Evolutionary conservation across 2,113 vertebrate genomes (phyloP), one percentile per base, ranked within the genome.

Genomic region (Leptosomus discolor): DNA sequence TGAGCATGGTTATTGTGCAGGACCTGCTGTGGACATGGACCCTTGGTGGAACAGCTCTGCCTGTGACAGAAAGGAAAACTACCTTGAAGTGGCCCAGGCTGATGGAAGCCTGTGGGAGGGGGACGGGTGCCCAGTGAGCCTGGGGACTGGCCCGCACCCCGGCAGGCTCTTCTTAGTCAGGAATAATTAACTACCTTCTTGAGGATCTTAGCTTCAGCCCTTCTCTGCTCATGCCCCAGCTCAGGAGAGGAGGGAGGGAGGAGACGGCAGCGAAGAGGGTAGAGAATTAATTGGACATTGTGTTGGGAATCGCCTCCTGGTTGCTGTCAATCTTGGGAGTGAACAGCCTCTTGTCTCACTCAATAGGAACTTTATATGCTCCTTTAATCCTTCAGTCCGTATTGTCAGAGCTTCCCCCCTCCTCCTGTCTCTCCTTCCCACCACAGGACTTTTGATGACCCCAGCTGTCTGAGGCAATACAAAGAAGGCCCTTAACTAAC

Each of bases 201-300:
- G 45, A 97, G 97, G 87, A 92, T 96, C 96, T 94, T 88, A 92
- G 92, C 93, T 94, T 94, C 96, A 96, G 90, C 83, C 93, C 94
- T 94, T 96, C 94, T 86, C 95, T 97, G 96, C 96, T 97, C 96
- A 96, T 94, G 94, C 89, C 45, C 95, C 93, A 93, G 93, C 70
- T 87, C 54, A 94, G 68, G 68, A 94, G 92, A 97, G 64, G 88
- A 97, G 95, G 95, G 92, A 97, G 94, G 91, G 81, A 94, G 94
- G 83, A 97, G 94, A 95, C 37, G 50, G 86, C 90, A 94, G 92
- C 70, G 83, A 96, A 96, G 95, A 97, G 91, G 95, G 95, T 97
- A 95, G 95, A 96, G 96, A 96, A 97, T 97, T 97, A 98, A 98
- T 97, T 97, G 96, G 96, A 97, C 95, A 97, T 97, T 98, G 97